Percentiles rank a stretch among this genome's conserved stretches.
Evolutionary conservation across 2,888 invertebrate genomes (phyloP).

Genomic region (Eupithecia subfuscata): DNA sequence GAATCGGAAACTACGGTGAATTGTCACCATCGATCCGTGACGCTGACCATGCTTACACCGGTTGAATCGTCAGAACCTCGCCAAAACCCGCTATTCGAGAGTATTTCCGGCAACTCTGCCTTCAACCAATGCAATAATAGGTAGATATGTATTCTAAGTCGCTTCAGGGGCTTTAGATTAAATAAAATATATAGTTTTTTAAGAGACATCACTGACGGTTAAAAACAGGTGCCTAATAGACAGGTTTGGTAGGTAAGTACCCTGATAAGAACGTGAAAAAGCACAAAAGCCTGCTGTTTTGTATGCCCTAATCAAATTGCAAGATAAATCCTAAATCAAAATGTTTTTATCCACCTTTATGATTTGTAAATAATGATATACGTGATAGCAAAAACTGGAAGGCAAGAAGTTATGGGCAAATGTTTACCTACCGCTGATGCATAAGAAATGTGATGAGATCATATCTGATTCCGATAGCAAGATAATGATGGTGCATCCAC

Average conservation of each 20-base stretch:
- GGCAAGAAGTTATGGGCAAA: background rate
- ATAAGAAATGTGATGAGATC: constrained; percentile 4
- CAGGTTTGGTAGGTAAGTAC: too few relatives aligned
- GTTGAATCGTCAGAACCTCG: constrained; percentile 25
- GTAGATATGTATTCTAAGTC: background rate
- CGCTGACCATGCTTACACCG: constrained; percentile 57
- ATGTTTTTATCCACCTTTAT: background rate
- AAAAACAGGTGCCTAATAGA: background rate
- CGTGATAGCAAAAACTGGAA: constrained; percentile 12
- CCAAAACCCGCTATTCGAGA: constrained; percentile 6
- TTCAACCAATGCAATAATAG: background rate
- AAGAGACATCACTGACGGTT: background rate
- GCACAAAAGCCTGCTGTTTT: background rate
- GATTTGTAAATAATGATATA: background rate
- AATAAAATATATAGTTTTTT: background rate
- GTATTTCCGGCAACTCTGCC: constrained; percentile 6
- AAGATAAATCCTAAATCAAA: background rate
- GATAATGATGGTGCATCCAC: background rate
- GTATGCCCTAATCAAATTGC: background rate
- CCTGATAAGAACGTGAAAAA: background rate
- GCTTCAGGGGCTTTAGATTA: background rate
- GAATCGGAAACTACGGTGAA: constrained; percentile 71
- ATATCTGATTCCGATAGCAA: background rate
- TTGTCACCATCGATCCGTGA: constrained; percentile 58
- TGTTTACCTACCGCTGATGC: background rate